Percentiles rank a stretch among this genome's conserved stretches.
Conservation (phyloP, 1,140 invertebrate genomes). For the Phocides pigmalion region DNA sequence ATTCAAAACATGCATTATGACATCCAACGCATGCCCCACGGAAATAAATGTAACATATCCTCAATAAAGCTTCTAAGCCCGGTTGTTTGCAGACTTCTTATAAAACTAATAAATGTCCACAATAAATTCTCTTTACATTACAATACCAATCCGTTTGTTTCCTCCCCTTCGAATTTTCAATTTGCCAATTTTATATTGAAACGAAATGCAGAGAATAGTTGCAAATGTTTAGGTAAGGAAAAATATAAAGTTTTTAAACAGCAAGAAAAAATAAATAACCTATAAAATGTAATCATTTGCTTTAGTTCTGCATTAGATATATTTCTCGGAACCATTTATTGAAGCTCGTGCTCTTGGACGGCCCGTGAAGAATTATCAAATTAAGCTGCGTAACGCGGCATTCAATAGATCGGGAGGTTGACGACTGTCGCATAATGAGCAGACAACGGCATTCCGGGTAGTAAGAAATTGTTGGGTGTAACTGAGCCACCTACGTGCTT, state of each 20-base stretch:
- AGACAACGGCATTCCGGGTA: conserved; percentile 60
- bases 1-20: conserved; percentile 55
- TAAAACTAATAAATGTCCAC: conserved; percentile 72
- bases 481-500: conserved; percentile 70
- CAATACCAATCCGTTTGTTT: conserved; percentile 51
- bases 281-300: too few relatives aligned
- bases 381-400: conserved; percentile 59
- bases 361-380: conserved; percentile 66
- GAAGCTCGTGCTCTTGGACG: conserved; percentile 50
- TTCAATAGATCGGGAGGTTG: conserved; percentile 59
- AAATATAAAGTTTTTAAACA: neutral
- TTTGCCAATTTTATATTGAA: conserved; percentile 39
- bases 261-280: too few relatives aligned
- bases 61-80: conserved; percentile 58
- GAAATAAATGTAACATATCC: conserved; percentile 63
- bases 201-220: neutral
- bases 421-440: conserved; percentile 65
- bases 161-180: conserved; percentile 44
- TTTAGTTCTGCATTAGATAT: too few relatives aligned
- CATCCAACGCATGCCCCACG: conserved; percentile 51
- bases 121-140: conserved; percentile 67
- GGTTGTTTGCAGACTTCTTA: conserved; percentile 57
- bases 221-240: neutral
- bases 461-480: conserved; percentile 67
- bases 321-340: conserved; percentile 25